These are phyloP conservation scores for Drosophila borborema DNA, from an alignment of 2,888 invertebrate species.

Conservation along the genomic window DNA sequence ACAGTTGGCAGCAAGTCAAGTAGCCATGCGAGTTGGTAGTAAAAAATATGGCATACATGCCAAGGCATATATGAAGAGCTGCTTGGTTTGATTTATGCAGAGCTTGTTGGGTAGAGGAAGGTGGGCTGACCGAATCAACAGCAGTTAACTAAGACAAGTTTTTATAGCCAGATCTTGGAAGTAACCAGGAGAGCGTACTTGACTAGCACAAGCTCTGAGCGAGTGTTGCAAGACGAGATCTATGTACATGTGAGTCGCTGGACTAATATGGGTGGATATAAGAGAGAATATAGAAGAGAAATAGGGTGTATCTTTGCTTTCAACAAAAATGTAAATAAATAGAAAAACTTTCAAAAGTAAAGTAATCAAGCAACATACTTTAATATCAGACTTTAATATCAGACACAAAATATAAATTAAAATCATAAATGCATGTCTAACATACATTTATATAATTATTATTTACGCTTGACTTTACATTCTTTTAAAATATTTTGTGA, in stretches of 20 bases:
- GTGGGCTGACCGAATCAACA: background rate
- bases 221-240: too few relatives aligned
- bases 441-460: background rate
- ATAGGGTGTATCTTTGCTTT: too few relatives aligned
- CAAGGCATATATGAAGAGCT: background rate
- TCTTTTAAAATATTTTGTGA: background rate
- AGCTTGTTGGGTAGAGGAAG: background rate
- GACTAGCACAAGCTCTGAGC: background rate
- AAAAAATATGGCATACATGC: background rate
- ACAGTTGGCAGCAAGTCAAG: constrained; percentile 22
- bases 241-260: too few relatives aligned
- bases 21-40: constrained; percentile 2
- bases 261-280: too few relatives aligned
- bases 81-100: constrained; percentile 6
- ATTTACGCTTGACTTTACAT: background rate
- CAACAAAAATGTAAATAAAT: too few relatives aligned
- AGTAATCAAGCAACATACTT: too few relatives aligned
- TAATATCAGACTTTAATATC: too few relatives aligned
- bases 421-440: too few relatives aligned
- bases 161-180: too few relatives aligned
- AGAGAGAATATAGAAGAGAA: too few relatives aligned
- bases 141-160: background rate
- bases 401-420: too few relatives aligned
- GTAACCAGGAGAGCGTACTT: background rate
- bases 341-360: too few relatives aligned